Evolutionary conservation across 2,888 invertebrate genomes (phyloP), one percentile per base, ranked within the genome.

Genomic region (Abrostola tripartita): DNA sequence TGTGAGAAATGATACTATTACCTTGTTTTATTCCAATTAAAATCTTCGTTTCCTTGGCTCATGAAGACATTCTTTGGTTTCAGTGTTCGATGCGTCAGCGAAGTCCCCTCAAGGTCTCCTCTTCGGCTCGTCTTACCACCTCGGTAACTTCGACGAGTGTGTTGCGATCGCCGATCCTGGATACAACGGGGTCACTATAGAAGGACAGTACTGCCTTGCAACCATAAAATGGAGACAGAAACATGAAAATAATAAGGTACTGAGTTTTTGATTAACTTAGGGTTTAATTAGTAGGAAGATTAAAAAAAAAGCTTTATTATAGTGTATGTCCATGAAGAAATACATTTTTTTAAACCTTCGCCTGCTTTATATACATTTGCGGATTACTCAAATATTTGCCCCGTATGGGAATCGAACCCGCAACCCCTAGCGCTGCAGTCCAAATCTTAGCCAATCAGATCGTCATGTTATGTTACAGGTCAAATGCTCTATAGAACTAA

Each of bases 91-190:
- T 81, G 95, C 97, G 5, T 96, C 96, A 40, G 96, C 96, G 0
- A 97, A 97, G 86, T 96, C 96, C 42, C 96, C 96, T 0, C 95
- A 95, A 75, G 97, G 97, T 11, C 89, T 97, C 11, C 95, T 97
- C 14, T 95, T 95, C 73, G 97, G 97, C 4, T 95, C 96, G 10
- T 94, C 95, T 0, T 96, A 96, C 88, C 96, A 97, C 70, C 91
- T 97, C 70, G 97, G 97, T 0, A 97, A 97, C 88, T 97, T 96
- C 82, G 97, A 97, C 84, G 96, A 97, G 88, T 97, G 97, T 79
- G 89, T 96, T 11, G 92, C 87, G 1, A 95, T 93, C 41, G 87
- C 87, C 38, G 90, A 93, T 54, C 85, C 84, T 0, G 89, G 85
- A 0, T 86, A 88, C 47, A 86, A 88, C 14, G 90, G 88, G 0